These are phyloP conservation scores for Ectobius pallidus DNA, from an alignment of 2,888 invertebrate species.

Conservation along the genomic window DNA sequence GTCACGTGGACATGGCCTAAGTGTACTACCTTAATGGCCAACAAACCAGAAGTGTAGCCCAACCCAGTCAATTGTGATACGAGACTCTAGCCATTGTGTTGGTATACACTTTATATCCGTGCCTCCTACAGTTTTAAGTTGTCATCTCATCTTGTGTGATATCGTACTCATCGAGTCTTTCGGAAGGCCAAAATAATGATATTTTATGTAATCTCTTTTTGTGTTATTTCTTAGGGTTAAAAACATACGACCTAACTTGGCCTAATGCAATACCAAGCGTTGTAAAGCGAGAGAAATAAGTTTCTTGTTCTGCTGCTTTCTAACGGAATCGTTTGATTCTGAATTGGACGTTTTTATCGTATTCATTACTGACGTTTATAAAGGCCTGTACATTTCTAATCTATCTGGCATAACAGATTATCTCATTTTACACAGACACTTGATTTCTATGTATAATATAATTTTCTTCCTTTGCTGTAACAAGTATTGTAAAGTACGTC, in stretches of 20 bases:
- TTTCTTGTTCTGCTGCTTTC: no score
- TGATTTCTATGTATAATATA: no score
- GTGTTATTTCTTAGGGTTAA: background rate
- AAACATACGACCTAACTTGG: constrained; percentile 6
- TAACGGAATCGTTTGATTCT: no score
- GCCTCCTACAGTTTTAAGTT: constrained; percentile 21
- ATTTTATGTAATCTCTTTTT: constrained; percentile 6
- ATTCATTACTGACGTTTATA: no score
- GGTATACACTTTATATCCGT: constrained; percentile 20
- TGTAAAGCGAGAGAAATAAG: no score
- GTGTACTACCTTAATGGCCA: background rate
- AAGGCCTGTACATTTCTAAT: no score
- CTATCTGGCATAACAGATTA: no score
- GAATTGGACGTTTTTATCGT: no score
- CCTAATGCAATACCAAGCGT: constrained; percentile 19
- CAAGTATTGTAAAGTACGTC: no score
- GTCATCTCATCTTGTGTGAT: constrained; percentile 9
- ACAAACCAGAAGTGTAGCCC: constrained; percentile 34
- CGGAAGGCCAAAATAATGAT: constrained; percentile 21
- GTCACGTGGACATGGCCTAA: constrained; percentile 7
- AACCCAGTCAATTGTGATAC: constrained; percentile 35
- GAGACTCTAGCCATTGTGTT: constrained; percentile 27
- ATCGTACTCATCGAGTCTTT: constrained; percentile 25
- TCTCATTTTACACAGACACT: no score
- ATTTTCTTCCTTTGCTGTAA: no score